Conservation (phyloP, 2,113 vertebrate species). For the Stomatorhinus ivindoensis region DNA sequence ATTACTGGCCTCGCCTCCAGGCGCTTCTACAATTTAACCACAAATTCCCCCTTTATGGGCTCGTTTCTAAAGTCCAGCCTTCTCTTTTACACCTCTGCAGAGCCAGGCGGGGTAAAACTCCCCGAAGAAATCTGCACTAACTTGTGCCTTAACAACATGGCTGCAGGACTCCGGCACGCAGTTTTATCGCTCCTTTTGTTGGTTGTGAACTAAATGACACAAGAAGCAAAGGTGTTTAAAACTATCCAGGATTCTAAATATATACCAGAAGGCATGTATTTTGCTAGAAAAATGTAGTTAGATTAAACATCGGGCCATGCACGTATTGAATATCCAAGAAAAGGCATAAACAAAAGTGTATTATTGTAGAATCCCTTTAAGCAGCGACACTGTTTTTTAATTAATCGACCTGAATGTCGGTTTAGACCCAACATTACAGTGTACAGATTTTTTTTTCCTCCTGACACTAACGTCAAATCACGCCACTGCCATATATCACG, state of each 20-base stretch:
- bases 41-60: conserved; percentile 33
- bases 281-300: background rate
- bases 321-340: background rate
- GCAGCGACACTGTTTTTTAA: background rate
- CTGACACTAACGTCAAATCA: background rate
- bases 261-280: background rate
- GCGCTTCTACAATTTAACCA: conserved; percentile 33
- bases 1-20: conserved; percentile 29
- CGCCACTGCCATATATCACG: background rate
- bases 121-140: conserved; percentile 21
- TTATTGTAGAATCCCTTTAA: background rate
- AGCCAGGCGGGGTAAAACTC: conserved; percentile 27
- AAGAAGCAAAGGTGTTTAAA: background rate
- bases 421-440: background rate
- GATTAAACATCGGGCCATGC: background rate
- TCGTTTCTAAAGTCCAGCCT: conserved; percentile 21
- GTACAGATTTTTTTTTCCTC: background rate
- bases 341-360: background rate
- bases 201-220: conserved; percentile 2
- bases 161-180: background rate
- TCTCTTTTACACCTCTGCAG: conserved; percentile 22
- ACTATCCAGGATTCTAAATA: background rate
- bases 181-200: background rate
- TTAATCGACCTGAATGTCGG: background rate
- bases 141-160: conserved; percentile 1